These are phyloP conservation scores for Thumatha senex DNA, from an alignment of 2,888 invertebrate species.

Conservation along the genomic window DNA sequence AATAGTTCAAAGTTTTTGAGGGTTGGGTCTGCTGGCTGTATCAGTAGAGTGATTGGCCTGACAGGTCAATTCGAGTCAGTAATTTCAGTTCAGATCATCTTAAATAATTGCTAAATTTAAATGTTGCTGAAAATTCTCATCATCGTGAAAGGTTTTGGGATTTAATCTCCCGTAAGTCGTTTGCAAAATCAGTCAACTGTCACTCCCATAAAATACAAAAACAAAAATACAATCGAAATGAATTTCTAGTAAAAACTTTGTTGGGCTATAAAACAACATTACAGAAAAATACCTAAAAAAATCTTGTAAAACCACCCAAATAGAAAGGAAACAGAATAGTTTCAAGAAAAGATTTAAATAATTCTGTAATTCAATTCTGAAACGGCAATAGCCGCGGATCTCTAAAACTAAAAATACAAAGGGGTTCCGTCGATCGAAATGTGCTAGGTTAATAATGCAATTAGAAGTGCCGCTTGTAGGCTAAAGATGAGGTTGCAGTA, in stretches of 20 bases:
- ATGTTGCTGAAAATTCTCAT: no score
- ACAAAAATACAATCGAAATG: not conserved
- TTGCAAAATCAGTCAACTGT: no score
- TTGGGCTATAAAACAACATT: not conserved
- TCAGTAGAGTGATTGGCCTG: no score
- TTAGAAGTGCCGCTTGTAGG: slow-evolving; percentile 50
- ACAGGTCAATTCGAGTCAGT: no score
- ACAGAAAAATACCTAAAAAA: not conserved
- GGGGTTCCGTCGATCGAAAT: slow-evolving; percentile 54
- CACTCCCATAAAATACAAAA: not conserved
- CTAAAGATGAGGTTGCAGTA: slow-evolving; percentile 12
- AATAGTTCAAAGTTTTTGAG: no score
- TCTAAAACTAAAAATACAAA: slow-evolving; percentile 43
- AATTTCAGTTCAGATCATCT: no score
- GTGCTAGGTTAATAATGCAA: slow-evolving; percentile 59
- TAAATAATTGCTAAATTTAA: no score
- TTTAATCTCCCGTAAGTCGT: no score
- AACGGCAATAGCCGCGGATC: slow-evolving; percentile 23
- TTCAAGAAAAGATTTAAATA: slow-evolving; percentile 32
- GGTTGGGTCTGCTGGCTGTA: no score
- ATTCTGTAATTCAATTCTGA: slow-evolving; percentile 33
- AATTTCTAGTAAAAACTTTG: no score
- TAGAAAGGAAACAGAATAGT: slow-evolving; percentile 15
- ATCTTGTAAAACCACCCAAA: slow-evolving; percentile 2
- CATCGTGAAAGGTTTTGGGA: no score